Base-by-base conservation (phyloP, 2,113 vertebrate species). In the Athene noctua region DNA sequence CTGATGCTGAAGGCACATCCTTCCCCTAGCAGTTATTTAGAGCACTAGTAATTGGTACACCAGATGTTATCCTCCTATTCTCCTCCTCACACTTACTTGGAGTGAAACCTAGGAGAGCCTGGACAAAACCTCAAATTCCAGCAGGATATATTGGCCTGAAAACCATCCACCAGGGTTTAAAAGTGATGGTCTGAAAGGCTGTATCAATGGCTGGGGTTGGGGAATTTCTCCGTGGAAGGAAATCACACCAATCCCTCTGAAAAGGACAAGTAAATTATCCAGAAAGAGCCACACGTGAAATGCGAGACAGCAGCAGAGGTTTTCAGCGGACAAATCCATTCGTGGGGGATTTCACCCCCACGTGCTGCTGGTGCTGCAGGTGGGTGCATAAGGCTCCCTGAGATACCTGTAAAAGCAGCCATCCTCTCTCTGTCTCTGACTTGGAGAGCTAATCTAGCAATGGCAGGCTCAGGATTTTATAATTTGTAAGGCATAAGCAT, bases 1-100 rank as follows among this genome's bases (percentile, higher is more conserved):
- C 34, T 63, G 73, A 71, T 92, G 89, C 80, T 75, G 70, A 81
- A 90, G 88, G 83, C 55, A 81, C 52, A 30, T 86, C 68, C 63
- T 74, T 89, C 65, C 65, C 55, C 14, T 22, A n/a, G 77, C 38
- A 87, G 59, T n/a, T 29, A n/a, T 84, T 96, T 59, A 40, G 23
- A 83, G 26, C 32, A 27, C 40, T 44, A 44, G 34, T 34, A 67
- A 89, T 20, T 36, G 62, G 13, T 44, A 6, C 32, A 52, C 16
- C 57, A 90, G 58, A 63, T 9, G 0, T 61, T 32, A 32, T 32
- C 27, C 21, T 83, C 38, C 51, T 47, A 21, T 63, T 23, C 22
- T 77, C 29, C 26, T 75, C 46, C 70, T 85, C 83, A 17, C n/a
- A 25, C 27, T 74, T 44, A 34, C 44, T 80, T 58, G 21, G 38